These are phyloP conservation scores for Archegozetes longisetosus DNA, from an alignment of 1,140 invertebrate genomes.

Conservation along the genomic window DNA sequence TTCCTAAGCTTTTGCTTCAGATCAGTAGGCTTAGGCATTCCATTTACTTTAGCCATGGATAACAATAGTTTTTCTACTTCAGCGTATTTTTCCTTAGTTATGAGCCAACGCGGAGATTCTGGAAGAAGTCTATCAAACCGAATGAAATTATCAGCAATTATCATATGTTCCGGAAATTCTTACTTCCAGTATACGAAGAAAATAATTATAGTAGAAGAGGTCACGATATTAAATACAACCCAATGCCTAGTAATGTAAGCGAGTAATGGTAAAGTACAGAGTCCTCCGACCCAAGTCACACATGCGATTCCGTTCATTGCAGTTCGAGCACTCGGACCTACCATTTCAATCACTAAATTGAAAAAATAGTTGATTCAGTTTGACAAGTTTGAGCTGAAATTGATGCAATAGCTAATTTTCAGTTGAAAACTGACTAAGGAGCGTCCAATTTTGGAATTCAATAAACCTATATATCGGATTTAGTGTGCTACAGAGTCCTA, in stretches of 20 bases:
- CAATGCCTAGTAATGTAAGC: constrained; percentile 67
- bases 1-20: constrained; percentile 9
- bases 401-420: constrained; percentile 75
- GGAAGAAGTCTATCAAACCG: constrained; percentile 27
- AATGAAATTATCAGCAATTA: constrained; percentile 2
- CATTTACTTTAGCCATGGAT: constrained; percentile 28
- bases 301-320: background rate
- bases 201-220: constrained; percentile 10
- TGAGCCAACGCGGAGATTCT: constrained; percentile 35
- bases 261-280: constrained; percentile 59
- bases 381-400: constrained; percentile 75
- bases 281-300: constrained; percentile 30
- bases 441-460: no score
- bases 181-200: constrained; percentile 18
- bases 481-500: background rate
- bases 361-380: constrained; percentile 72
- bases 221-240: constrained; percentile 31
- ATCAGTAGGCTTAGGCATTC: constrained; percentile 18
- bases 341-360: constrained; percentile 31
- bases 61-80: constrained; percentile 28
- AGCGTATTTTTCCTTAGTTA: constrained; percentile 29
- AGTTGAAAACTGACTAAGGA: constrained; percentile 45
- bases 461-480: constrained; percentile 12
- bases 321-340: background rate
- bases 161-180: background rate